Percentiles rank a stretch among this genome's conserved stretches.
Conservation (phyloP, 2,888 invertebrate genomes). For the Dynastes maya region DNA sequence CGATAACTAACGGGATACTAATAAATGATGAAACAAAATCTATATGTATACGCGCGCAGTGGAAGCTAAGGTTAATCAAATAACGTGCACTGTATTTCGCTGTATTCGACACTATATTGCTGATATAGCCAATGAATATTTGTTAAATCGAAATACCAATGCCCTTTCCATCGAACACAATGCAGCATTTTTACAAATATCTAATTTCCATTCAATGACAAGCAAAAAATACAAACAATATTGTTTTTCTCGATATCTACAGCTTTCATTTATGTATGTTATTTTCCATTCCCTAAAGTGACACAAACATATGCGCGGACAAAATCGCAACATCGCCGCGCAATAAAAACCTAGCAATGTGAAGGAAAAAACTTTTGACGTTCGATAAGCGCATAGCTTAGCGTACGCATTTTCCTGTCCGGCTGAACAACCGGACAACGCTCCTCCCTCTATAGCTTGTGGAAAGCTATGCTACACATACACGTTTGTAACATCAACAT, state of each 20-base stretch:
- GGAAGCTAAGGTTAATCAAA: too few relatives aligned
- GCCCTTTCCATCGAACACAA: neutral
- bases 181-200: neutral
- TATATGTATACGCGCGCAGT: too few relatives aligned
- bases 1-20: too few relatives aligned
- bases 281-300: neutral
- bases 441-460: neutral
- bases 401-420: neutral
- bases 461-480: neutral
- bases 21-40: too few relatives aligned
- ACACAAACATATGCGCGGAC: neutral
- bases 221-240: neutral
- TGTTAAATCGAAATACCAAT: neutral
- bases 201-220: slow-evolving; percentile 1
- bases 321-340: neutral
- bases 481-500: neutral
- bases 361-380: slow-evolving; percentile 1
- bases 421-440: neutral
- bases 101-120: too few relatives aligned
- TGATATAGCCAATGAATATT: too few relatives aligned
- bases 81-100: too few relatives aligned
- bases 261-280: neutral
- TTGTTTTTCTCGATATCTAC: neutral
- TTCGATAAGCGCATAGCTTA: slow-evolving; percentile 9
- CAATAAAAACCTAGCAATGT: neutral